Evolutionary conservation across 1,140 invertebrate genomes (phyloP).

Genomic region (Drosophila gunungcola): DNA sequence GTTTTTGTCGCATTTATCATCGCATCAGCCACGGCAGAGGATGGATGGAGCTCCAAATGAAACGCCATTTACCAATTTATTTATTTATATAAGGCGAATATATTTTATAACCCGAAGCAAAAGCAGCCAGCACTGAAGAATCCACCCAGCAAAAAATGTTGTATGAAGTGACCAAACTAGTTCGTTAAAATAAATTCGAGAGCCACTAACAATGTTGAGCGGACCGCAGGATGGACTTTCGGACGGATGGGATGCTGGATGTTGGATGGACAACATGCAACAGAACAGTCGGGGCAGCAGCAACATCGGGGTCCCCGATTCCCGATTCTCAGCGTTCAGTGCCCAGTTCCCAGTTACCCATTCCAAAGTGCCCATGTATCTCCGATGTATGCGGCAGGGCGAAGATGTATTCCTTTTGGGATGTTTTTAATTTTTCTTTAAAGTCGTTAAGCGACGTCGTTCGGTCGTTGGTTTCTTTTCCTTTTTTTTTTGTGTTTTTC

Average conservation of each 20-base stretch:
- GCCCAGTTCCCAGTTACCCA: conserved; percentile 35
- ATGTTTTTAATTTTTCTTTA: conserved; percentile 84
- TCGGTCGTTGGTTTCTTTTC: conserved; percentile 39
- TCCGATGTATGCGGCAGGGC: conserved; percentile 71
- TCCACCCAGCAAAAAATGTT: conserved; percentile 61
- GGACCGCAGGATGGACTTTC: conserved; percentile 30
- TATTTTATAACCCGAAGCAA: conserved; percentile 80
- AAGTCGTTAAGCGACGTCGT: conserved; percentile 81
- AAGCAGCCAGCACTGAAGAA: conserved; percentile 11
- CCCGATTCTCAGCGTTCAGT: neutral
- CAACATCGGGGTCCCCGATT: conserved; percentile 17
- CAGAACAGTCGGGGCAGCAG: conserved; percentile 17
- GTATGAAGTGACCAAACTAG: conserved; percentile 83
- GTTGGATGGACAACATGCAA: conserved; percentile 71
- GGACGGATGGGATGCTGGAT: conserved; percentile 28
- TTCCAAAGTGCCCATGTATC: conserved; percentile 25
- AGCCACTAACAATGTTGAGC: conserved; percentile 80
- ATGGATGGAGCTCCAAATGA: conserved; percentile 60
- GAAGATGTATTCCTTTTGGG: conserved; percentile 83
- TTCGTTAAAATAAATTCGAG: conserved; percentile 84
- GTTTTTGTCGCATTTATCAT: conserved; percentile 83
- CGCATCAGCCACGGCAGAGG: conserved; percentile 57
- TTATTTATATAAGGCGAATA: conserved; percentile 84
- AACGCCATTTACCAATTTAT: conserved; percentile 83
- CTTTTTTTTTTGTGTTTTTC: conserved; percentile 55